These are phyloP conservation scores for Clarias laeviceps DNA, from an alignment of 2,797 vertebrate genomes.

Conservation along the genomic window DNA sequence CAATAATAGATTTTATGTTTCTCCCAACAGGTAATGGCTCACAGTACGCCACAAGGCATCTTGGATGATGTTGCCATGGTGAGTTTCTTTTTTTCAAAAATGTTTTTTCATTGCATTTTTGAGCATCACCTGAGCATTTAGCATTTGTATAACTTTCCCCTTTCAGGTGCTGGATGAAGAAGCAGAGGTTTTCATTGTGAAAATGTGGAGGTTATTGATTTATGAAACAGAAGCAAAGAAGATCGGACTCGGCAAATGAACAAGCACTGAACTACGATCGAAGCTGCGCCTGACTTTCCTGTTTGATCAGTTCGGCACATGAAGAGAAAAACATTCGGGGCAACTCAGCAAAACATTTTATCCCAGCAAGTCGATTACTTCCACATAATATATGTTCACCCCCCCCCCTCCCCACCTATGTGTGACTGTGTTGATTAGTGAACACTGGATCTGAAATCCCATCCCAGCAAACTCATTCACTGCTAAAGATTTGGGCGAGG, in stretches of 20 bases:
- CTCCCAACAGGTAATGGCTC: slow-evolving; percentile 90
- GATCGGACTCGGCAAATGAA: slow-evolving; percentile 97
- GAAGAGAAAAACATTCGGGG: slow-evolving; percentile 52
- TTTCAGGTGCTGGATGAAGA: slow-evolving; percentile 96
- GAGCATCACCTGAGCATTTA: background rate
- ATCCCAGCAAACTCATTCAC: slow-evolving; percentile 14
- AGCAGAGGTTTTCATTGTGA: slow-evolving; percentile 98
- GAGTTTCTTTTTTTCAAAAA: slow-evolving; percentile 69
- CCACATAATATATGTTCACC: slow-evolving; percentile 17
- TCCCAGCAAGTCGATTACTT: slow-evolving; percentile 21
- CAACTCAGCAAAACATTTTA: slow-evolving; percentile 46
- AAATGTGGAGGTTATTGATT: slow-evolving; percentile 99
- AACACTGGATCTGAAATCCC: slow-evolving; percentile 42
- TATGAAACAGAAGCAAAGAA: slow-evolving; percentile 99
- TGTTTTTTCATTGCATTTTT: too few relatives aligned
- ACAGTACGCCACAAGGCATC: slow-evolving; percentile 95
- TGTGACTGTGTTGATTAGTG: slow-evolving; percentile 39
- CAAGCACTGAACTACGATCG: slow-evolving; percentile 53
- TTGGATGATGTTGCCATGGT: slow-evolving; percentile 99
- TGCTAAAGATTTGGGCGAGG: slow-evolving; percentile 24
- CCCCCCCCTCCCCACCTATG: background rate
- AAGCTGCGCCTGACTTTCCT: slow-evolving; percentile 49
- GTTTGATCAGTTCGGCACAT: slow-evolving; percentile 50
- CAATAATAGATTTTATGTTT: slow-evolving; percentile 2
- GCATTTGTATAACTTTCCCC: background rate